Base-by-base conservation (phyloP, 2,888 invertebrate genomes). In the Drosophila anceps region DNA sequence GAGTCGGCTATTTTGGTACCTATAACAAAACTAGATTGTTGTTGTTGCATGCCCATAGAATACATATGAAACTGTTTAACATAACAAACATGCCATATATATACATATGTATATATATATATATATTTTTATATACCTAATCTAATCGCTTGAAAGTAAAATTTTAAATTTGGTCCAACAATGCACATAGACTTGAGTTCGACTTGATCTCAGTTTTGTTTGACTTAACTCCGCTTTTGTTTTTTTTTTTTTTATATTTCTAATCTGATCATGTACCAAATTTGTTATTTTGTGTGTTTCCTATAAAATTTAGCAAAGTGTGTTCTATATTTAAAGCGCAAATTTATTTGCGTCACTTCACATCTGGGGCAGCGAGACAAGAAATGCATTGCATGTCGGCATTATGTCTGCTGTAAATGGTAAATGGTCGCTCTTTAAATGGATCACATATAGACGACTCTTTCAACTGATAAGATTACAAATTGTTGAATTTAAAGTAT, bases 1-100 rank as follows among this genome's bases (percentile, higher is more conserved):
- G 12, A 53, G 24, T 53, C 50, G 57, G 58, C 72, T 72, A 68
- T 76, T 76, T 76, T 77, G 68, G 60, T 65, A 72, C 41, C 44
- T 27, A 54, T 50, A 41, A 62, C 48, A 58, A 64, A 65, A 51
- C 29, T 33, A 55, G 31, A 63, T 46, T 50, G 41, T 48, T 37
- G 35, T 24, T 58, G 29, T 41, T 50, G 46, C 48, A 29, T 37
- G 55, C 68, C 10, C 43, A 37, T 53, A 53, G 31, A 53, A 41
- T 20, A 44, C 27, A 27, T 64, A 41, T 41, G 65, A n/a, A 33
- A 24, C 33, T 48, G 24, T 33, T 24, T 33, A 10, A 15, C 8
- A 37, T 39, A 58, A 12, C 4, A 33, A 35, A 41, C 15, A 20
- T 29, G 18, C 29, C 48, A 29, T 48, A n/a, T 20, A 35, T 8